Conservation (phyloP, 1,140 invertebrate species). For the Rhagoletis pomonella region DNA sequence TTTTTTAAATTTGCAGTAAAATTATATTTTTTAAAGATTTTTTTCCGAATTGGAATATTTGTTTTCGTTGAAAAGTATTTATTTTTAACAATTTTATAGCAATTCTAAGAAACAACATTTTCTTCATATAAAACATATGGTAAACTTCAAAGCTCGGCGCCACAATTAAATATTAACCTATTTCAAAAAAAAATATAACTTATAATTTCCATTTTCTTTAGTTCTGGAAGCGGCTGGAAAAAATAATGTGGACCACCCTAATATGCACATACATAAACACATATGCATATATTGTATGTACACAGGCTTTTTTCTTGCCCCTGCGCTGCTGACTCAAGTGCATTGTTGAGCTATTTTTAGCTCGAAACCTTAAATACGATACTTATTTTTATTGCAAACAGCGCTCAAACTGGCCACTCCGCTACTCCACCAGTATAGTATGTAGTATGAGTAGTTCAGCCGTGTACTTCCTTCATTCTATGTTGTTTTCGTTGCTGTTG, state of each 20-base stretch:
- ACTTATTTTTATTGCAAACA: conserved; percentile 14
- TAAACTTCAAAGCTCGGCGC: too few relatives aligned
- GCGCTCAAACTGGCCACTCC: conserved; percentile 8
- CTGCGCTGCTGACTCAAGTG: background rate
- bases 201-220: too few relatives aligned
- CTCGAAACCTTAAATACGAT: conserved; percentile 16
- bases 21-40: too few relatives aligned
- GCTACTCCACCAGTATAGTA: background rate
- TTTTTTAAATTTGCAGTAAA: too few relatives aligned
- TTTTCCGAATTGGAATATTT: too few relatives aligned
- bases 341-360: conserved; percentile 49
- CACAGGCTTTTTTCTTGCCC: background rate
- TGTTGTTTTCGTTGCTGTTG: background rate
- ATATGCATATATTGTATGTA: background rate
- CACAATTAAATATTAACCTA: too few relatives aligned
- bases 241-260: background rate
- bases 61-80: too few relatives aligned
- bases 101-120: too few relatives aligned
- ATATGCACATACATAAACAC: background rate
- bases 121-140: too few relatives aligned
- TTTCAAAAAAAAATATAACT: too few relatives aligned
- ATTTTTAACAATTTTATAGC: too few relatives aligned
- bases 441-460: background rate
- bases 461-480: background rate
- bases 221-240: too few relatives aligned